A percentile compares a stretch with the other conserved stretches of the same genome.
phyloP scores from a whole-genome alignment of 2,888 invertebrate species.

The Agrochola lychnidis region DNA sequence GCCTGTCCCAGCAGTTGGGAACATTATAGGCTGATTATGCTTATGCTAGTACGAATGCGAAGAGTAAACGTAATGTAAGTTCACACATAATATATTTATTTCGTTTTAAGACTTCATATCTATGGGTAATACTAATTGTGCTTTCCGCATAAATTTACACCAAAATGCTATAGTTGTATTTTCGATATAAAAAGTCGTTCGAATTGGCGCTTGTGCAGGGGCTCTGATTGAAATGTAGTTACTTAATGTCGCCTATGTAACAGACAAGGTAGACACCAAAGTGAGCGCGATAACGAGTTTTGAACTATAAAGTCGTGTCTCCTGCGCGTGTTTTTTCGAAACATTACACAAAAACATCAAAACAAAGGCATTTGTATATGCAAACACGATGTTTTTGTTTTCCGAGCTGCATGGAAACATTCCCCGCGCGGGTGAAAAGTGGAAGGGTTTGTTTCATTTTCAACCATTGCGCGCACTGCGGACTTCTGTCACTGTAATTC shows the following conservation, averaged over 20 bases:
- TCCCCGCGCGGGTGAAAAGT: too few species aligned
- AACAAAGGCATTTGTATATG: too few species aligned
- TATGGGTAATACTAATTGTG: background rate
- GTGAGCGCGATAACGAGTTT: background rate
- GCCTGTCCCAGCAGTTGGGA: too few species aligned
- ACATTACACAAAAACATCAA: too few species aligned
- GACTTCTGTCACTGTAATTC: too few species aligned
- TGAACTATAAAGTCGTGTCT: too few species aligned
- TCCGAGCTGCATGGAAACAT: too few species aligned
- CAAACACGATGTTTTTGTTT: too few species aligned
- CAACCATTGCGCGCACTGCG: too few species aligned
- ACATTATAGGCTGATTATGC: too few species aligned
- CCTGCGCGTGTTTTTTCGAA: too few species aligned
- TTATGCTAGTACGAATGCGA: background rate
- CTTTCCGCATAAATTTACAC: background rate
- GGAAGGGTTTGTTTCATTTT: too few species aligned
- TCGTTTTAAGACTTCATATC: background rate
- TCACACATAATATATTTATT: background rate
- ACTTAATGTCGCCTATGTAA: background rate
- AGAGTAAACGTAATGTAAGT: background rate
- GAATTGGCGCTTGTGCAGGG: background rate
- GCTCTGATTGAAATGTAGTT: background rate
- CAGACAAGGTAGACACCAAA: background rate
- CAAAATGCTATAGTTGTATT: background rate
- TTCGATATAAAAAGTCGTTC: background rate